A percentile compares a stretch with the other conserved stretches of the same genome.
These are phyloP conservation scores for Phaenicophaeus curvirostris DNA, from an alignment of 2,797 vertebrate genomes.

Conservation along the genomic window DNA sequence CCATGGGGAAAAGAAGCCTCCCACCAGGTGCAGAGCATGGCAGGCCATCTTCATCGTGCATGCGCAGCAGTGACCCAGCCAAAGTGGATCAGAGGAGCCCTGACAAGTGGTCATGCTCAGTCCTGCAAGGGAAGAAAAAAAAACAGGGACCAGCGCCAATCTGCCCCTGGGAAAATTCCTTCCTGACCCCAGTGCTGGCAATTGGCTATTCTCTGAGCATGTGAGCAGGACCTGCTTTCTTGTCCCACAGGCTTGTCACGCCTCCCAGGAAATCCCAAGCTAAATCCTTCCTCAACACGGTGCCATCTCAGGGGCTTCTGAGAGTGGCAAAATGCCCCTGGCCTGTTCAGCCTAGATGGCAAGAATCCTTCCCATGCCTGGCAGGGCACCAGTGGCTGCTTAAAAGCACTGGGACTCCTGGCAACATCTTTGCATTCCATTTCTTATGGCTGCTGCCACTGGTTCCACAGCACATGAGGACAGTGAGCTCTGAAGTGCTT, in stretches of 20 bases:
- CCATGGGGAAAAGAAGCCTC: too few relatives aligned
- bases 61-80: neutral
- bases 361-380: neutral
- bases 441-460: neutral
- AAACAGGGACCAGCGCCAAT: neutral
- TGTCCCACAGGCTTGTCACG: accelerated
- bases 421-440: neutral
- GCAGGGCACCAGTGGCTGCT: neutral
- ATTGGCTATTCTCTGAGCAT: neutral
- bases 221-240: neutral
- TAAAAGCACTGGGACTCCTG: neutral
- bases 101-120: too few relatives aligned
- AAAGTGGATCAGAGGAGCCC: too few relatives aligned
- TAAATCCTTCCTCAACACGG: neutral
- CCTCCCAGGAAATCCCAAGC: neutral
- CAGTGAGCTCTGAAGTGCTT: neutral
- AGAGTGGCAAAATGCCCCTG: accelerated
- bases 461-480: neutral
- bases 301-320: neutral
- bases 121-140: neutral
- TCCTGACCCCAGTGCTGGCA: neutral
- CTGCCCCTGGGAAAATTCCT: neutral
- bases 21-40: too few relatives aligned
- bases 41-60: too few relatives aligned
- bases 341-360: neutral